These are phyloP conservation scores for Etia nguti DNA, from an alignment of 2,113 vertebrate species.

Conservation along the genomic window DNA sequence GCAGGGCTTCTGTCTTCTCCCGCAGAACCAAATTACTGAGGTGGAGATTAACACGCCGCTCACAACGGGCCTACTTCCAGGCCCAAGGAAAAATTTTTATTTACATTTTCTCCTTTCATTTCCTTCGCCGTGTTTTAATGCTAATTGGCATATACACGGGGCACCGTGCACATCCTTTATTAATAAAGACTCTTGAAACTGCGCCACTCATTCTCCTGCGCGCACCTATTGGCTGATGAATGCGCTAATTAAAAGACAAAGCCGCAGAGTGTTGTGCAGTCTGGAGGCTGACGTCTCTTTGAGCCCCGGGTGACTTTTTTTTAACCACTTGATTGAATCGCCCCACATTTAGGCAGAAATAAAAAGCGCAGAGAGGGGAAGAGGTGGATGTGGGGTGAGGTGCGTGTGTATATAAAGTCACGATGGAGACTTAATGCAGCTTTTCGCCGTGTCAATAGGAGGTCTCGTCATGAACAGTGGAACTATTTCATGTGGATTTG, in stretches of 20 bases:
- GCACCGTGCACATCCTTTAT: constrained; percentile 7
- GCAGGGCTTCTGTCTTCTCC: constrained; percentile 99
- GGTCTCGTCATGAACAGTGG: constrained; percentile 82
- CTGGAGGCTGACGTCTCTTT: not conserved
- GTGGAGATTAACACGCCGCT: constrained; percentile 98
- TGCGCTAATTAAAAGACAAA: constrained; percentile 7
- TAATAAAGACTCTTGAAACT: not conserved
- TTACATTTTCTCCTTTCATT: constrained; percentile 93
- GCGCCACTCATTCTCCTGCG: not conserved
- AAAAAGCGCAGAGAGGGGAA: constrained; percentile 5
- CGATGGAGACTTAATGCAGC: constrained; percentile 64
- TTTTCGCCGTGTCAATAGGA: constrained; percentile 78
- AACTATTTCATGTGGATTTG: constrained; percentile 87
- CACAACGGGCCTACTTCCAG: constrained; percentile 91
- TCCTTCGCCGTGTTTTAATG: constrained; percentile 75
- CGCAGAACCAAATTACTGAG: constrained; percentile 98
- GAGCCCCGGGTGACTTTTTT: constrained; percentile 33
- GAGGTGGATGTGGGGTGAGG: not conserved
- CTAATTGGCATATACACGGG: constrained; percentile 56
- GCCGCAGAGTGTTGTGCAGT: not conserved
- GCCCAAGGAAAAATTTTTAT: constrained; percentile 86
- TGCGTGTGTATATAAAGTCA: not conserved
- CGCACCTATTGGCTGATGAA: not conserved
- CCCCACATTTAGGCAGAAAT: constrained; percentile 50
- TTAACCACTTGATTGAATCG: constrained; percentile 45